These are phyloP conservation scores for Tholera decimalis DNA, from an alignment of 2,888 invertebrate species.

Conservation along the genomic window DNA sequence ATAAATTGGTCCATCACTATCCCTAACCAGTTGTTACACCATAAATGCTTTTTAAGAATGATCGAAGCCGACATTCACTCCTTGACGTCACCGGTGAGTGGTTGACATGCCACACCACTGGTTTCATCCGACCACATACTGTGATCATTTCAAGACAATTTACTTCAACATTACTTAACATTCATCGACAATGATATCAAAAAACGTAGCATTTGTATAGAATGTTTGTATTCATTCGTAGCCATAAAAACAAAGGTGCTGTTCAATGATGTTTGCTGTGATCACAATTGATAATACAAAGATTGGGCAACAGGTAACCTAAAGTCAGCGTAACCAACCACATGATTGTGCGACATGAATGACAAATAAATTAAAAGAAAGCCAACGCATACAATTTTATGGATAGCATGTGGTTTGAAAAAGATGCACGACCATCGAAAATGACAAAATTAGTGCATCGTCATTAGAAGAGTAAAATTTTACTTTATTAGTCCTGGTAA, in stretches of 20 bases:
- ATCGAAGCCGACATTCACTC: slow-evolving; percentile 59
- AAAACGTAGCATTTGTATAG: slow-evolving; percentile 14
- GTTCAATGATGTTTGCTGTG: slow-evolving; percentile 30
- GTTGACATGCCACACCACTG: slow-evolving; percentile 51
- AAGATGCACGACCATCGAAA: slow-evolving; percentile 25
- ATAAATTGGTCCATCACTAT: slow-evolving; percentile 54
- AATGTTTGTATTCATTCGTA: slow-evolving; percentile 14
- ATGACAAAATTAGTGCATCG: slow-evolving; percentile 36
- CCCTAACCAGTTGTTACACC: slow-evolving; percentile 64
- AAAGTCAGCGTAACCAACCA: slow-evolving; percentile 51
- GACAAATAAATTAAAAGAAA: slow-evolving; percentile 57
- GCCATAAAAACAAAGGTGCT: slow-evolving; percentile 18
- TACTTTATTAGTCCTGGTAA: slow-evolving; percentile 7
- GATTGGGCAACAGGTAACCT: slow-evolving; percentile 42
- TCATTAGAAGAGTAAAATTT: slow-evolving; percentile 11
- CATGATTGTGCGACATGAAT: slow-evolving; percentile 55
- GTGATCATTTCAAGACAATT: slow-evolving; percentile 54
- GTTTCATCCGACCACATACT: slow-evolving; percentile 58
- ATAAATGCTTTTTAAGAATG: slow-evolving; percentile 50
- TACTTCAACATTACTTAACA: slow-evolving; percentile 48
- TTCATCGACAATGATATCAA: slow-evolving; percentile 17
- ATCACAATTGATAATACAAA: slow-evolving; percentile 35
- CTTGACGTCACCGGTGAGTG: slow-evolving; percentile 58
- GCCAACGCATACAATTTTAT: slow-evolving; percentile 36
- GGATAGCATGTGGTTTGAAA: slow-evolving; percentile 31